A percentile compares a stretch with the other conserved stretches of the same genome.
Conservation (phyloP, 2,113 vertebrate genomes). For the Dasyurus viverrinus region DNA sequence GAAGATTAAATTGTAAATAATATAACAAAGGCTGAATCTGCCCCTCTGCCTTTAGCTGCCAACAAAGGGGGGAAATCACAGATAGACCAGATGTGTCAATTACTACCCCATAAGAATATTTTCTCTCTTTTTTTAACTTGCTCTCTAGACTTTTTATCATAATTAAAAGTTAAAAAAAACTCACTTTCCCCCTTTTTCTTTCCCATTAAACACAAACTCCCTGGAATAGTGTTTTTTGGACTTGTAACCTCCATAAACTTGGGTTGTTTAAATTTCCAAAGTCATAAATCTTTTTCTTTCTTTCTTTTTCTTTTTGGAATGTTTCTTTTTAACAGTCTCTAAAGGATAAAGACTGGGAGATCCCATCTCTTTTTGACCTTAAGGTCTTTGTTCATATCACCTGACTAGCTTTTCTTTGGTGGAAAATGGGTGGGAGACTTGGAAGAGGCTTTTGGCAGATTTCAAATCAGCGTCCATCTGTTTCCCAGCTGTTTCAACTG, state of each 20-base stretch:
- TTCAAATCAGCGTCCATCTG: conserved; percentile 82
- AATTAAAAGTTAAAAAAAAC: not conserved
- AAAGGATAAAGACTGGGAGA: conserved; percentile 52
- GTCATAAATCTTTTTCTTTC: conserved; percentile 22
- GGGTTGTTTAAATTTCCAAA: conserved; percentile 28
- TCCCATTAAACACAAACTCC: conserved; percentile 25
- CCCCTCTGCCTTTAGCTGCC: not conserved
- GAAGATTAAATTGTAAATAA: conserved; percentile 1
- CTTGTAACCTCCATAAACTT: conserved; percentile 1
- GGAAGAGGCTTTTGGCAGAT: conserved; percentile 82
- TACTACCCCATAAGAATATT: conserved; percentile 3
- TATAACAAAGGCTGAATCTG: not conserved
- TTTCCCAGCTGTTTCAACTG: conserved; percentile 85
- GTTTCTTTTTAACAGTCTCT: conserved; percentile 43
- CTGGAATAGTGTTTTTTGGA: conserved; percentile 53
- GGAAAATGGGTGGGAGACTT: conserved; percentile 83
- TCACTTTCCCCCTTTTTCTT: conserved; percentile 18
- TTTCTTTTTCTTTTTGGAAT: conserved; percentile 52
- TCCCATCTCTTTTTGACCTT: conserved; percentile 70
- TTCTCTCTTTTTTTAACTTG: not conserved
- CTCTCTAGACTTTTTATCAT: not conserved
- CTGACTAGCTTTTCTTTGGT: conserved; percentile 77
- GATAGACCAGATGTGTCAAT: not conserved
- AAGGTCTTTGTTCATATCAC: conserved; percentile 68
- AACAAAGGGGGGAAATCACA: not conserved